Evolutionary conservation across 2,888 invertebrate genomes (phyloP).

Genomic region (Siphlonurus alternatus): DNA sequence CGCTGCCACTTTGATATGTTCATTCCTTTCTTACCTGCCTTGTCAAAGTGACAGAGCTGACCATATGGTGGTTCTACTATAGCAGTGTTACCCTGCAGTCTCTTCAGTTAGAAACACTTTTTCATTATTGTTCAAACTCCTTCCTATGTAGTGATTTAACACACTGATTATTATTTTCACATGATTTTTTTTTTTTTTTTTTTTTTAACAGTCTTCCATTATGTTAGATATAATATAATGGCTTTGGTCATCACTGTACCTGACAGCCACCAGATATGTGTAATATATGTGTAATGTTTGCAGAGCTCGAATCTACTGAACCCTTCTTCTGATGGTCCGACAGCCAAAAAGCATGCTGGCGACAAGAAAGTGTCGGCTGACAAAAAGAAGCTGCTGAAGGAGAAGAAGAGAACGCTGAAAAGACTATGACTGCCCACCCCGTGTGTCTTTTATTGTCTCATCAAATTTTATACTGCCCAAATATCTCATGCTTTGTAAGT

Average conservation of each 20-base stretch:
- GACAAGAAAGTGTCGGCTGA: constrained; percentile 56
- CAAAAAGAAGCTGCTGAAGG: constrained; percentile 57
- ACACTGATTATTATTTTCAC: neutral
- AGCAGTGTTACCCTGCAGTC: too few relatives aligned
- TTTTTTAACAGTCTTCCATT: constrained; percentile 27
- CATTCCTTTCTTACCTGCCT: too few relatives aligned
- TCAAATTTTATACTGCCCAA: neutral
- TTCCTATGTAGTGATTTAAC: neutral
- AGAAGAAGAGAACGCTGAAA: constrained; percentile 71
- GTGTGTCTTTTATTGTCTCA: neutral
- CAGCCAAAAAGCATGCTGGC: constrained; percentile 72
- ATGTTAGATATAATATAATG: neutral
- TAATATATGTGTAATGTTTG: constrained; percentile 9
- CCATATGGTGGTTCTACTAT: too few relatives aligned
- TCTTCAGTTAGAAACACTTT: too few relatives aligned
- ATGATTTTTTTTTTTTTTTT: too few relatives aligned
- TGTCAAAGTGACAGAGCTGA: too few relatives aligned
- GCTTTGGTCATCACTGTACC: too few relatives aligned
- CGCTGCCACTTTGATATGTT: too few relatives aligned
- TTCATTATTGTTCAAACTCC: too few relatives aligned
- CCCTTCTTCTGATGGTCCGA: constrained; percentile 44
- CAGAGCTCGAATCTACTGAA: constrained; percentile 15
- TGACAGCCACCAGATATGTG: neutral
- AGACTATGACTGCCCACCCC: constrained; percentile 50
- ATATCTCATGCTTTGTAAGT: too few relatives aligned